phyloP scores from a whole-genome alignment of 2,888 invertebrate species.

The Dascillus cervinus region DNA sequence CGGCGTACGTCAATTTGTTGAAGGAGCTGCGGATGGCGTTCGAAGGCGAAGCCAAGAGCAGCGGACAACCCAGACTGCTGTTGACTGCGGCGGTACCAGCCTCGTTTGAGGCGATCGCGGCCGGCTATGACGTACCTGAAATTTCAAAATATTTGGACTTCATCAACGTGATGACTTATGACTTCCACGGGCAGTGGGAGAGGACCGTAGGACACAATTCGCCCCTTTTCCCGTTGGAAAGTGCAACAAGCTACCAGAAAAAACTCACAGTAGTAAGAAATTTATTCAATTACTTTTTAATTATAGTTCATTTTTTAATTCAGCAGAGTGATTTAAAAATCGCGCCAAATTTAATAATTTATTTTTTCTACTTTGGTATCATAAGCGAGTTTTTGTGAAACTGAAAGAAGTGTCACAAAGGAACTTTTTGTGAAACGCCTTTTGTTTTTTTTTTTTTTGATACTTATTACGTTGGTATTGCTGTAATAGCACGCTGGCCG shows the following conservation, averaged over 20 bases:
- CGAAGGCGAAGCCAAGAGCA: slow-evolving; percentile 85
- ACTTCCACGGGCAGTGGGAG: slow-evolving; percentile 94
- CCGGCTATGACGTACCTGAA: slow-evolving; percentile 89
- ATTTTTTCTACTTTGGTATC: too few species aligned
- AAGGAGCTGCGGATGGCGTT: slow-evolving; percentile 86
- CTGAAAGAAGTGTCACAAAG: too few species aligned
- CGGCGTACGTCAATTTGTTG: slow-evolving; percentile 74
- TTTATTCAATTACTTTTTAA: too few species aligned
- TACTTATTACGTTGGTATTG: too few species aligned
- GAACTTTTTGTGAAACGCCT: too few species aligned
- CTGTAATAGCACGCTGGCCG: too few species aligned
- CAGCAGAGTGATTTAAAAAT: too few species aligned
- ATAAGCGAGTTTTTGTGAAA: too few species aligned
- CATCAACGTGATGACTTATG: slow-evolving; percentile 93
- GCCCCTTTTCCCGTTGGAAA: slow-evolving; percentile 80
- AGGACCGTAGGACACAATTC: slow-evolving; percentile 89
- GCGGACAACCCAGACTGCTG: slow-evolving; percentile 62
- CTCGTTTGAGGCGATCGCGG: slow-evolving; percentile 87
- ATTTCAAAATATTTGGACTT: slow-evolving; percentile 90
- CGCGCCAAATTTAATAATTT: too few species aligned
- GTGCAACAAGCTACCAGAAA: slow-evolving; percentile 85
- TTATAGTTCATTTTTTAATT: too few species aligned
- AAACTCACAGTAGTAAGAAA: slow-evolving; percentile 80
- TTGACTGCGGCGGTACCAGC: slow-evolving; percentile 85
- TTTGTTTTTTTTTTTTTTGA: too few species aligned